These are phyloP conservation scores for Zygaena filipendulae DNA, from an alignment of 2,888 invertebrate genomes.

Conservation along the genomic window DNA sequence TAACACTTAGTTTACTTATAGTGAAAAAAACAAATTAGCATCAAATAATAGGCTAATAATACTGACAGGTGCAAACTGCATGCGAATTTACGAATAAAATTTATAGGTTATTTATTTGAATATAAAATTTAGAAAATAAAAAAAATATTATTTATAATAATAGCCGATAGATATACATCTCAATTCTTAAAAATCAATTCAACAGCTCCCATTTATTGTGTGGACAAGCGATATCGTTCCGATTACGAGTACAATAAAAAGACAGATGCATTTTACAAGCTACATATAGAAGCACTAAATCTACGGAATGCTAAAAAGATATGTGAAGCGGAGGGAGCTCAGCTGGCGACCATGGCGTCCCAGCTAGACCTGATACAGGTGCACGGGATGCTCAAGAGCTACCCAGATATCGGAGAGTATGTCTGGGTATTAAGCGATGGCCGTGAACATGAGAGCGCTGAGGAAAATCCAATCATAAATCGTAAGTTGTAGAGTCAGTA, in stretches of 20 bases:
- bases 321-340: slow-evolving; percentile 31
- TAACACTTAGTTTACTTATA: too few relatives aligned
- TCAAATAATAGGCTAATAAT: too few relatives aligned
- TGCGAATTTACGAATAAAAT: too few relatives aligned
- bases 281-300: slow-evolving; percentile 27
- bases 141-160: too few relatives aligned
- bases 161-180: too few relatives aligned
- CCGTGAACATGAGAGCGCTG: slow-evolving; percentile 26
- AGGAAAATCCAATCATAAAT: slow-evolving; percentile 24
- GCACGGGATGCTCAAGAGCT: slow-evolving; percentile 36
- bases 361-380: slow-evolving; percentile 27
- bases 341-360: slow-evolving; percentile 25
- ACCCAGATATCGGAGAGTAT: slow-evolving; percentile 30
- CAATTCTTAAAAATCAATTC: too few relatives aligned
- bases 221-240: slow-evolving; percentile 29
- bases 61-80: too few relatives aligned
- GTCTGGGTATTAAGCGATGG: slow-evolving; percentile 33
- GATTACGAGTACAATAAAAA: slow-evolving; percentile 37
- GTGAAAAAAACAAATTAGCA: too few relatives aligned
- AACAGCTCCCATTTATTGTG: too few relatives aligned
- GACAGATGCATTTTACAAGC: slow-evolving; percentile 41
- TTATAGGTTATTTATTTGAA: too few relatives aligned
- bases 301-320: slow-evolving; percentile 5
- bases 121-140: too few relatives aligned
- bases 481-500: too few relatives aligned